phyloP scores from a whole-genome alignment of 2,888 invertebrate species.

The Conus canariensis region DNA sequence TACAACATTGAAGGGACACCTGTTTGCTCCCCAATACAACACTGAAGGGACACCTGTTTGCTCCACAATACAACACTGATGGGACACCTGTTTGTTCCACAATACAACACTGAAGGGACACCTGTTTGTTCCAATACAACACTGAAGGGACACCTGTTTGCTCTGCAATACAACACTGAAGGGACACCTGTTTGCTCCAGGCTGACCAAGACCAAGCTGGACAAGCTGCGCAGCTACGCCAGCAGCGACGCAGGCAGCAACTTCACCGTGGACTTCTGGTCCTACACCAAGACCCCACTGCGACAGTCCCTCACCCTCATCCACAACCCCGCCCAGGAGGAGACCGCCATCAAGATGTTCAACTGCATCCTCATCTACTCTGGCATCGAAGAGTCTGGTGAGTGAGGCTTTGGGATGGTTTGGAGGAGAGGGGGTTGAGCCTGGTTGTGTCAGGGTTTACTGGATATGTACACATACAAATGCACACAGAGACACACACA shows the following conservation, averaged over 20 bases:
- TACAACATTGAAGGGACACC: no score
- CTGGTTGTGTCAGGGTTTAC: background rate
- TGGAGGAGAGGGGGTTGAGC: background rate
- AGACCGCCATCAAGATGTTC: slow-evolving; percentile 92
- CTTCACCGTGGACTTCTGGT: slow-evolving; percentile 86
- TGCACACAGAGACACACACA: no score
- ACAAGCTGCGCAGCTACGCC: slow-evolving; percentile 65
- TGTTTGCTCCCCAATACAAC: no score
- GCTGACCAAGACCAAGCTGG: slow-evolving; percentile 72
- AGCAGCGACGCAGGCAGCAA: slow-evolving; percentile 85
- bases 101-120: no score
- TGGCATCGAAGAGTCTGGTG: slow-evolving; percentile 64
- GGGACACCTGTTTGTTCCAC: no score
- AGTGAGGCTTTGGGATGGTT: background rate
- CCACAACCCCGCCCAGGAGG: slow-evolving; percentile 90
- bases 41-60: no score
- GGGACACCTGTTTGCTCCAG: slow-evolving; percentile 51
- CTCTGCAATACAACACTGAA: no score
- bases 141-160: no score
- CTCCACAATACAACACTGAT: no score
- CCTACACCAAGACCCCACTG: slow-evolving; percentile 89
- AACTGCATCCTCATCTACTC: slow-evolving; percentile 91
- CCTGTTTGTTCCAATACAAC: no score
- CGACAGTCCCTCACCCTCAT: slow-evolving; percentile 91
- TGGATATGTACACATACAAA: no score